phyloP scores from a whole-genome alignment of 2,797 vertebrate species.

The Xenops minutus region DNA sequence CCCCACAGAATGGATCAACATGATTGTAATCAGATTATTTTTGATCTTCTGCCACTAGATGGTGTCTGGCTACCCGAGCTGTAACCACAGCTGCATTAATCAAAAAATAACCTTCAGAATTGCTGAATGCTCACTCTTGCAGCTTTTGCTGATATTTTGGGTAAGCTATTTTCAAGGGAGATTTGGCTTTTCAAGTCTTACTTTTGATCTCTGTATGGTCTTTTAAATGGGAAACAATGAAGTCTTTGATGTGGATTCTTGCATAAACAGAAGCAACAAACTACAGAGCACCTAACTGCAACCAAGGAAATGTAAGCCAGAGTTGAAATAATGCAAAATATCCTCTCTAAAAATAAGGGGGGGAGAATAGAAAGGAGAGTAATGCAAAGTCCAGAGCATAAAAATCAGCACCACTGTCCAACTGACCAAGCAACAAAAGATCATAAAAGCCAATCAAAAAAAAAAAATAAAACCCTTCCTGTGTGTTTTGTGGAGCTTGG shows the following conservation, averaged over 20 bases:
- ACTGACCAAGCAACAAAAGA: neutral
- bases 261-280: neutral
- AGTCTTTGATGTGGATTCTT: constrained; percentile 43
- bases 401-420: neutral
- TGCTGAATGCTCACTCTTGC: neutral
- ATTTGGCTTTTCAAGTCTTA: constrained; percentile 27
- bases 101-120: neutral
- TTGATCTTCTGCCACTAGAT: constrained; percentile 4
- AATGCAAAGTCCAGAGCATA: neutral
- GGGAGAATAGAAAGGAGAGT: neutral
- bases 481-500: neutral
- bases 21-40: neutral
- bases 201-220: constrained; percentile 38
- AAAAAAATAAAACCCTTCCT: neutral
- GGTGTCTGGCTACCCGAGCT: neutral
- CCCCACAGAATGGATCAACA: neutral
- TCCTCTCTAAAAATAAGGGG: neutral
- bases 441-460: neutral
- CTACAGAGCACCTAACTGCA: neutral
- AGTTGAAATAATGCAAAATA: neutral
- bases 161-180: constrained; percentile 15
- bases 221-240: neutral
- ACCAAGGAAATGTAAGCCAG: neutral
- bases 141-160: neutral
- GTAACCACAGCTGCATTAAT: neutral